phyloP scores from a whole-genome alignment of 2,888 invertebrate species.

The Cremastinae sp. region DNA sequence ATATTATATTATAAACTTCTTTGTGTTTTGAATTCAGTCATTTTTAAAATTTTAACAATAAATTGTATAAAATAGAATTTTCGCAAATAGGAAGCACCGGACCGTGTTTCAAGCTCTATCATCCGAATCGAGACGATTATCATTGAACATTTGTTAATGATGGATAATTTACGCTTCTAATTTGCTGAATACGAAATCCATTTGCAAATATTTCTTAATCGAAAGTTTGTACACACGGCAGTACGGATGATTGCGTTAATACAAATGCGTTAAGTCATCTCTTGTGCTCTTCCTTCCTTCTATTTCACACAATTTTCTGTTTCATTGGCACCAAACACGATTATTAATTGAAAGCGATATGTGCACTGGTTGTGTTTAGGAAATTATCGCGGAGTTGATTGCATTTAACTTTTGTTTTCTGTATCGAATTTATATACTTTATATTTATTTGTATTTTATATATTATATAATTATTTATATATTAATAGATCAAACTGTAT shows the following conservation, averaged over 20 bases:
- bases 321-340: not conserved
- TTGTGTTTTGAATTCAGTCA: too few relatives aligned
- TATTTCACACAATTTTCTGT: constrained; percentile 22
- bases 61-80: too few relatives aligned
- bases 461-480: too few relatives aligned
- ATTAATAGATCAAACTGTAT: too few relatives aligned
- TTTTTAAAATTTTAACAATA: too few relatives aligned
- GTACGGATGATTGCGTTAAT: constrained; percentile 48
- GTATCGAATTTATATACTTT: not conserved
- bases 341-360: not conserved
- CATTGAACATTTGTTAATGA: constrained; percentile 27
- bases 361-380: not conserved
- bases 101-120: constrained; percentile 32
- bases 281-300: not conserved
- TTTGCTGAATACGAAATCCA: constrained; percentile 52
- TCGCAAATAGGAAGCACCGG: constrained; percentile 4
- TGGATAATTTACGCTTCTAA: constrained; percentile 6
- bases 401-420: not conserved
- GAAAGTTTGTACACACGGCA: constrained; percentile 35
- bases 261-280: constrained; percentile 49
- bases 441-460: too few relatives aligned
- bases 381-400: not conserved
- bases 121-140: constrained; percentile 38
- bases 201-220: constrained; percentile 49
- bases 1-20: too few relatives aligned